phyloP scores from a whole-genome alignment of 2,888 invertebrate species.

The Morpho deidamia region DNA sequence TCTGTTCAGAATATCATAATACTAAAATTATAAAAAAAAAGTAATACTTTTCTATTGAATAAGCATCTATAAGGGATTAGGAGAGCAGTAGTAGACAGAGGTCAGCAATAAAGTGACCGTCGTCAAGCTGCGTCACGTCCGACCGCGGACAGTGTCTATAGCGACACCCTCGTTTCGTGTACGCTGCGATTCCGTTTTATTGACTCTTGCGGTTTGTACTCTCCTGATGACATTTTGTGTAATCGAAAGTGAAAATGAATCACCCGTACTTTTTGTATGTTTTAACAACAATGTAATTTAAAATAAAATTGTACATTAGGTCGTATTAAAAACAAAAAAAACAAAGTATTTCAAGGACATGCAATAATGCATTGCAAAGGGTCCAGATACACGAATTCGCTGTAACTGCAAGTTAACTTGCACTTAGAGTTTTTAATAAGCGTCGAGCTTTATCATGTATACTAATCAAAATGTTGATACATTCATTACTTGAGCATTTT shows the following conservation, averaged over 20 bases:
- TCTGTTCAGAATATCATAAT: too few relatives aligned
- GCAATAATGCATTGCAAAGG: too few relatives aligned
- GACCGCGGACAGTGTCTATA: constrained; percentile 41
- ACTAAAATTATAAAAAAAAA: neutral
- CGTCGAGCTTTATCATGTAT: neutral
- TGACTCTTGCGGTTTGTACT: constrained; percentile 71
- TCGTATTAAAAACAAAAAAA: too few relatives aligned
- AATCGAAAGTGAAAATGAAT: constrained; percentile 63
- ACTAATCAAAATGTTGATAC: neutral
- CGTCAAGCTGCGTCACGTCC: constrained; percentile 72
- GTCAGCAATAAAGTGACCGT: constrained; percentile 78
- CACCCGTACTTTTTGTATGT: constrained; percentile 5
- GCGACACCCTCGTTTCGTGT: constrained; percentile 53
- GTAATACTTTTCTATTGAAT: neutral
- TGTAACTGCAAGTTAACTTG: too few relatives aligned
- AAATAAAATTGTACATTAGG: too few relatives aligned
- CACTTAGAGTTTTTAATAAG: too few relatives aligned
- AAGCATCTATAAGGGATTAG: constrained; percentile 43
- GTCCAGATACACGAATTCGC: too few relatives aligned
- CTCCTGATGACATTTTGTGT: constrained; percentile 61
- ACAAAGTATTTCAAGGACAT: too few relatives aligned
- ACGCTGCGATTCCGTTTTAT: constrained; percentile 58
- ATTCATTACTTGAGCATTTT: neutral
- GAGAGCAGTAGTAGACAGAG: constrained; percentile 66
- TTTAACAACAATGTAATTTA: too few relatives aligned